Percentiles rank a stretch among this genome's conserved stretches.
Evolutionary conservation across 2,113 vertebrate species (phyloP).

Genomic region (Alouatta palliata): DNA sequence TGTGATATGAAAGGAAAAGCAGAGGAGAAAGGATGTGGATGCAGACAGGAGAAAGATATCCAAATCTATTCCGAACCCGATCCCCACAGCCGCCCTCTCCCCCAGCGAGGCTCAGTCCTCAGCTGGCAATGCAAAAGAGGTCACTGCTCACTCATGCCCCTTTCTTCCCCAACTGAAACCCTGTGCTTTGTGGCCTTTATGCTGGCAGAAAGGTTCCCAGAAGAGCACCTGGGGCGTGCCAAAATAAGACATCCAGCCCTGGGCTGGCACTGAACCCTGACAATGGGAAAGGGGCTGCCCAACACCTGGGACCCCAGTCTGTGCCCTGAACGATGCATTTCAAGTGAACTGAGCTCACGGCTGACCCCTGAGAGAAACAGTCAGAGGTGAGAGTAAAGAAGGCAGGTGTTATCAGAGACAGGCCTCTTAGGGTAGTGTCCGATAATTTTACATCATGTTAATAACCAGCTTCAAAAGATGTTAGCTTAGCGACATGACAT

Average conservation of each 20-base stretch:
- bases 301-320: background rate
- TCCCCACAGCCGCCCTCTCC: background rate
- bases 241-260: slow-evolving; percentile 4
- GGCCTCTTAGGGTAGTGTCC: slow-evolving; percentile 29
- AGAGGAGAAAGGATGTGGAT: background rate
- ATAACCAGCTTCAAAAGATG: slow-evolving; percentile 54
- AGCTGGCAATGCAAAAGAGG: slow-evolving; percentile 49
- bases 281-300: background rate
- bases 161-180: slow-evolving; percentile 41
- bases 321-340: background rate
- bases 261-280: background rate
- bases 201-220: background rate
- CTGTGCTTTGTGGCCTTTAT: background rate
- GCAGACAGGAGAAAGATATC: background rate
- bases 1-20: background rate
- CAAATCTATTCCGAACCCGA: background rate
- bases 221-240: background rate
- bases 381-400: slow-evolving; percentile 11
- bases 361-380: background rate
- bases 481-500: background rate
- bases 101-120: background rate
- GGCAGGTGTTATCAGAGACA: slow-evolving; percentile 5
- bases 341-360: background rate
- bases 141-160: background rate
- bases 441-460: slow-evolving; percentile 61